Evolutionary conservation across 1,140 invertebrate genomes (phyloP).

Genomic region (Galendromus occidentalis): DNA sequence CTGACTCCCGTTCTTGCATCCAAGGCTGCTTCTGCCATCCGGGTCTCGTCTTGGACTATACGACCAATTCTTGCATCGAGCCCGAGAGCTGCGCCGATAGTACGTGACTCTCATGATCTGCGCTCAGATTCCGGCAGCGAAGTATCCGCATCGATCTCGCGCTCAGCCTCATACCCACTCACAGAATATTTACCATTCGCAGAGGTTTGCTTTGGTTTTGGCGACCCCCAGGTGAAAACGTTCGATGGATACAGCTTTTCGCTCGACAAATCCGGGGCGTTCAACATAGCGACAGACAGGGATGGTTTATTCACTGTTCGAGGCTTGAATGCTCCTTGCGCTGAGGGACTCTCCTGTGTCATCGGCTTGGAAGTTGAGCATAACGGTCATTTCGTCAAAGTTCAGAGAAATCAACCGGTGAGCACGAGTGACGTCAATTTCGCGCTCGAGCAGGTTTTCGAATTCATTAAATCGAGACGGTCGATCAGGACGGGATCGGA

Average conservation of each 20-base stretch:
- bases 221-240: conserved; percentile 45
- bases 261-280: conserved; percentile 33
- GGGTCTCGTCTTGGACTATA: conserved; percentile 43
- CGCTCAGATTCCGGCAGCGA: neutral
- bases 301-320: conserved; percentile 12
- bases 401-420: conserved; percentile 15
- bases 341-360: conserved; percentile 11
- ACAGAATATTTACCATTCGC: neutral
- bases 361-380: conserved; percentile 14
- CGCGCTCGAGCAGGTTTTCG: too few species aligned
- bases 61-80: conserved; percentile 39
- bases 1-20: conserved; percentile 41
- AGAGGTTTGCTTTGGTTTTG: conserved; percentile 45
- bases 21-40: conserved; percentile 63
- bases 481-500: too few species aligned
- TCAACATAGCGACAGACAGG: conserved; percentile 14
- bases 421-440: neutral
- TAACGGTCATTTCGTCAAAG: conserved; percentile 13
- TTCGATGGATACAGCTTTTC: conserved; percentile 49
- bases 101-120: conserved; percentile 24
- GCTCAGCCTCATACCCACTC: neutral
- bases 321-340: conserved; percentile 13
- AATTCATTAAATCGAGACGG: too few species aligned
- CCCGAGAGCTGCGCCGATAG: conserved; percentile 52
- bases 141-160: conserved; percentile 12